Conservation (phyloP, 2,797 vertebrate species). For the Coreius guichenoti region DNA sequence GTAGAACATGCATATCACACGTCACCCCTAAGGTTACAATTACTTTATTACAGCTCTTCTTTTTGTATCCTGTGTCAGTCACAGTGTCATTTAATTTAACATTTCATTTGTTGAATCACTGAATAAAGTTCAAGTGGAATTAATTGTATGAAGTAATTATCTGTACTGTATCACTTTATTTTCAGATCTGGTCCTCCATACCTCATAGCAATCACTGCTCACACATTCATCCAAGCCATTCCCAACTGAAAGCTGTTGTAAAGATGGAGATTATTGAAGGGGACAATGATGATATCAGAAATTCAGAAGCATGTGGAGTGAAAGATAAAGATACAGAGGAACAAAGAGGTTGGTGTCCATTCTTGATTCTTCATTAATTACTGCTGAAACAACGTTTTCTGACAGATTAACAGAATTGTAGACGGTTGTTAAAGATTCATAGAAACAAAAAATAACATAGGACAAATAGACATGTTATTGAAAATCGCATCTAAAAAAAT, state of each 20-base stretch:
- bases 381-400: not conserved
- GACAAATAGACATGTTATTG: too few species aligned
- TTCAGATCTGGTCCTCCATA: not conserved
- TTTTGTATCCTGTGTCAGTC: not conserved
- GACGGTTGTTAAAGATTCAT: not conserved
- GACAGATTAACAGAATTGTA: not conserved
- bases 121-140: not conserved
- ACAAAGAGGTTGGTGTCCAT: not conserved
- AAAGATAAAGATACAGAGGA: not conserved
- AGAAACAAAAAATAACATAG: not conserved
- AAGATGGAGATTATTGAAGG: not conserved
- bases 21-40: too few species aligned
- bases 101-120: not conserved
- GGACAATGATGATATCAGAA: not conserved
- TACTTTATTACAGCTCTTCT: too few species aligned
- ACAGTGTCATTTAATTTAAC: not conserved
- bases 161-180: not conserved
- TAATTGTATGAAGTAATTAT: not conserved
- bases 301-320: not conserved
- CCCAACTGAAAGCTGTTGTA: not conserved
- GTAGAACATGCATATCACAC: too few species aligned
- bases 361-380: conserved; percentile 1
- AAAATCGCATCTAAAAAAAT: too few species aligned
- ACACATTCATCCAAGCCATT: not conserved
- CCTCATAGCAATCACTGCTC: not conserved